A percentile compares a stretch with the other conserved stretches of the same genome.
Conservation (phyloP, 2,888 invertebrate species). For the Chamaedrilus cognettii region DNA sequence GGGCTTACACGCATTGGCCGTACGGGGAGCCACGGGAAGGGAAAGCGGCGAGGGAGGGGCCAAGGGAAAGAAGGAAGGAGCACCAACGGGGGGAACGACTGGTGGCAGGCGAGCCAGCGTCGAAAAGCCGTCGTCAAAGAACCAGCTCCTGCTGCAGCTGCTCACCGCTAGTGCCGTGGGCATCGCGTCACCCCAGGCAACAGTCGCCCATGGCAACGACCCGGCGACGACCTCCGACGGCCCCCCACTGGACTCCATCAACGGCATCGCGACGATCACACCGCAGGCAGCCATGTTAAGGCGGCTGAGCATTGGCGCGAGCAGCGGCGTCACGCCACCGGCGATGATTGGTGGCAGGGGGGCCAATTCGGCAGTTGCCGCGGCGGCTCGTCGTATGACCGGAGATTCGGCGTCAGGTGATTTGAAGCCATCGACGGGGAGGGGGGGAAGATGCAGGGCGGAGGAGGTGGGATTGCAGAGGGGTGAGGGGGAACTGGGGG, state of each 20-base stretch:
- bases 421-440: background rate
- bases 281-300: conserved; percentile 12
- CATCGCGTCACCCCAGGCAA: background rate
- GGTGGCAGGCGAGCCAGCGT: too few relatives aligned
- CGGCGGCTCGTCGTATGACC: background rate
- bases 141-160: conserved; percentile 51
- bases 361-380: background rate
- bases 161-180: conserved; percentile 37
- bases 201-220: background rate
- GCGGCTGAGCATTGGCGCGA: conserved; percentile 5
- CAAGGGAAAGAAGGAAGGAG: too few relatives aligned
- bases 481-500: background rate
- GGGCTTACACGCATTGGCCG: too few relatives aligned
- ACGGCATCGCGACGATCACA: conserved; percentile 1
- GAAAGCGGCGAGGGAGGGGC: too few relatives aligned
- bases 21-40: background rate
- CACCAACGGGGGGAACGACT: too few relatives aligned
- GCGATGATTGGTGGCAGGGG: too few relatives aligned
- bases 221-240: conserved; percentile 30
- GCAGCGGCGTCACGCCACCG: background rate
- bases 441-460: too few relatives aligned
- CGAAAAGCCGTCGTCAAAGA: conserved; percentile 43
- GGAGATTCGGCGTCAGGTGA: background rate
- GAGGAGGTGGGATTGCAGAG: too few relatives aligned
- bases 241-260: conserved; percentile 43